Evolutionary conservation across 2,888 invertebrate genomes (phyloP), one percentile per base, ranked within the genome.

Genomic region (Branchellion lobata): DNA sequence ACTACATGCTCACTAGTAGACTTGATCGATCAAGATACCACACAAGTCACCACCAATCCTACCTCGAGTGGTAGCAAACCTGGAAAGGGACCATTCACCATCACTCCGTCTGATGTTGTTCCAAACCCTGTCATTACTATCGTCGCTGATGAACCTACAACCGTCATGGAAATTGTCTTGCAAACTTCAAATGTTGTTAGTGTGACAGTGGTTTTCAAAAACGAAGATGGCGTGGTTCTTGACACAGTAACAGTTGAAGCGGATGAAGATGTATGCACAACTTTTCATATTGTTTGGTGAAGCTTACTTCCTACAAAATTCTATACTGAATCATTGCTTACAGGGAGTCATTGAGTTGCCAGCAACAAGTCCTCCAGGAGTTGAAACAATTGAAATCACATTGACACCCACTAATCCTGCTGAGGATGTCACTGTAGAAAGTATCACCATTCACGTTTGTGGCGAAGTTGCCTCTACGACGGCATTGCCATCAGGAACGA

Each of bases 101-200:
- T 47, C 18, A 47, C 18, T 18, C 11, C 8, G 8, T 18, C 8
- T 14, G 18, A 18, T 47, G 47, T 14, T 14, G 47, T 14, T 47
- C 8, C 47, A 8, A n/a, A n/a, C n/a, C 8, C 47, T 14, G 47
- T 14, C 8, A 47, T 47, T 47, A 47, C 24, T 36, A 5, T 72
- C 36, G 36, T n/a, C 18, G 18, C 72, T 21, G 34, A 72, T 31
- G 72, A 72, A 36, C n/a, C 31, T 24, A 72, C 29, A 72, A 34
- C 34, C 34, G 34, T 72, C n/a, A 72, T 47, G 47, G 11, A 47
- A 18, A 8, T 47, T 47, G 47, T 14, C 8, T 8, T 47, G 8
- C 18, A 8, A 14, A 18, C 47, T 14, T 14, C 47, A 18, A 47
- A 47, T 18, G 47, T 47, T 47, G 18, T 14, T 14, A 47, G 18